Percentiles rank a stretch among this genome's conserved stretches.
Evolutionary conservation across 2,797 vertebrate species (phyloP).

Genomic region (Setipinna tenuifilis): DNA sequence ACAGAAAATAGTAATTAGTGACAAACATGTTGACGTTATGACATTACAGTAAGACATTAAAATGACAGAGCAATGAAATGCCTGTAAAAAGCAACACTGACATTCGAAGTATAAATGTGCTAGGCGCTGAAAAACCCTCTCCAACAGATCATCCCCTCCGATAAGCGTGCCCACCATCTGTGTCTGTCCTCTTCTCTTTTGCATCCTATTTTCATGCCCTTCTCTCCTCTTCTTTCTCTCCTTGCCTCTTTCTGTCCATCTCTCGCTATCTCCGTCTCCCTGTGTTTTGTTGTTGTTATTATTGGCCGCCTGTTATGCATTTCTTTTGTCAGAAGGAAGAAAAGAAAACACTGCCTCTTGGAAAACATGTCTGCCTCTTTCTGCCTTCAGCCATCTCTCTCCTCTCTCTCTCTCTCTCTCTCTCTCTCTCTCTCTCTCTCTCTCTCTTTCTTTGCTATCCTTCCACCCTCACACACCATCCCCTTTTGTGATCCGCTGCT

Average conservation of each 20-base stretch:
- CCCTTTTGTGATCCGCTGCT: no score
- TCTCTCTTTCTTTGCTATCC: not conserved
- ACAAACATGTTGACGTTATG: no score
- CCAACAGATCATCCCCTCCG: not conserved
- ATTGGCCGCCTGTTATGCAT: not conserved
- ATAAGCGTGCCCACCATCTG: not conserved
- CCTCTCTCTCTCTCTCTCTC: conserved; percentile 6
- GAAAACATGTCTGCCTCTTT: not conserved
- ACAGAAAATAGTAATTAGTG: no score
- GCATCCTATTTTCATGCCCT: not conserved
- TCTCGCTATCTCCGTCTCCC: not conserved
- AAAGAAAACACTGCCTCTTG: not conserved
- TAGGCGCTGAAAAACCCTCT: not conserved
- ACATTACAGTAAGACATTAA: no score
- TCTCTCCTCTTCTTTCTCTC: not conserved
- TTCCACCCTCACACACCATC: not conserved
- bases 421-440: not conserved
- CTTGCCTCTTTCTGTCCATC: not conserved
- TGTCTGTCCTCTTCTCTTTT: not conserved
- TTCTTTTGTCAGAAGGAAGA: not conserved
- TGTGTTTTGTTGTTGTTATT: not conserved
- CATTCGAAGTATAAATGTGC: not conserved
- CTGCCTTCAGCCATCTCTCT: not conserved
- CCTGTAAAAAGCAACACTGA: no score
- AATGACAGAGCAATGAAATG: no score